A percentile compares a stretch with the other conserved stretches of the same genome.
These are phyloP conservation scores for Epirrhoe alternata DNA, from an alignment of 2,888 invertebrate species.

Conservation along the genomic window DNA sequence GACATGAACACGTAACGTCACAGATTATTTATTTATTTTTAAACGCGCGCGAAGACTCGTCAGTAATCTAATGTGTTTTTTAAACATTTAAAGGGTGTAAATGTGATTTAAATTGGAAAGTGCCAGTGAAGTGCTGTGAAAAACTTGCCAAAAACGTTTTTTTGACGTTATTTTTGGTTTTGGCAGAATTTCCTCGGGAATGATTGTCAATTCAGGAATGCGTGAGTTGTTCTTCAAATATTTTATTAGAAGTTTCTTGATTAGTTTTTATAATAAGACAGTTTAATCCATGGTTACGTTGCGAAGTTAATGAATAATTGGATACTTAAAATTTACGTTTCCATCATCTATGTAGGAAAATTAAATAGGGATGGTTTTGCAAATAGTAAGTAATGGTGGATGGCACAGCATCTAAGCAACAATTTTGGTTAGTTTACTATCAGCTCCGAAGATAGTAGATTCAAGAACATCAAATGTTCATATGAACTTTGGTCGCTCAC, in stretches of 20 bases:
- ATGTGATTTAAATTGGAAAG: conserved; percentile 1
- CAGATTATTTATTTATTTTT: conserved; percentile 50
- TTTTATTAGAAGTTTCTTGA: neutral
- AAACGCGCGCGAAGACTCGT: conserved; percentile 40
- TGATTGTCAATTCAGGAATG: conserved; percentile 21
- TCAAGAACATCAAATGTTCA: no score
- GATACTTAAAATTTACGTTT: no score
- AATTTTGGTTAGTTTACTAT: no score
- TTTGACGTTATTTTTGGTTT: conserved; percentile 3
- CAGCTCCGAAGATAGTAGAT: no score
- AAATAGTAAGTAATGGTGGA: no score
- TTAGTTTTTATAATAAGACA: neutral
- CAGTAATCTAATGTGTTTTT: conserved; percentile 12
- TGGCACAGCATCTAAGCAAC: no score
- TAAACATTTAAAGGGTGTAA: conserved; percentile 1
- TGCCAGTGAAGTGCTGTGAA: conserved; percentile 20
- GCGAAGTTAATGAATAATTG: no score
- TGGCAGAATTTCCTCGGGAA: conserved; percentile 17
- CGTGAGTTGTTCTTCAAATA: conserved; percentile 28
- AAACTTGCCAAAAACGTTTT: conserved; percentile 20
- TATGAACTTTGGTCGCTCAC: no score
- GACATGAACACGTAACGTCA: conserved; percentile 42
- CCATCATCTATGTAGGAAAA: no score
- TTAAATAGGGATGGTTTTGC: no score
- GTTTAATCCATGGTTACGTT: no score